phyloP scores from a whole-genome alignment of 2,888 invertebrate genomes.

The Dascillus cervinus region DNA sequence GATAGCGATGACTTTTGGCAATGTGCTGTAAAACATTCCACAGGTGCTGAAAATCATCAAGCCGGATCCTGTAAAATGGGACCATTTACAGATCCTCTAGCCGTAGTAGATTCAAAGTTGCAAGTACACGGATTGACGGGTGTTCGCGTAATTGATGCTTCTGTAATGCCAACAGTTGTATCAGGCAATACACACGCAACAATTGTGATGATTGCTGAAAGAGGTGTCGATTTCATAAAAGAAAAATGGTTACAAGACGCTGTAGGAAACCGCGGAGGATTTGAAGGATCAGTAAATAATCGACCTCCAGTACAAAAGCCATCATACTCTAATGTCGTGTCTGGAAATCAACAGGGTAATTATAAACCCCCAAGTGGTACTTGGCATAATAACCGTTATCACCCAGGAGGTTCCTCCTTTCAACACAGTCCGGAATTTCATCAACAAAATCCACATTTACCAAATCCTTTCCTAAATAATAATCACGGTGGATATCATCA shows the following conservation, averaged over 20 bases:
- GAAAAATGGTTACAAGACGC: slow-evolving; percentile 27
- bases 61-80: slow-evolving; percentile 81
- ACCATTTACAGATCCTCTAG: slow-evolving; percentile 57
- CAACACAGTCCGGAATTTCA: slow-evolving; percentile 18
- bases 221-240: slow-evolving; percentile 37
- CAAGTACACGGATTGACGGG: slow-evolving; percentile 56
- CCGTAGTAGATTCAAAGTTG: slow-evolving; percentile 66
- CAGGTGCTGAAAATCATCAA: slow-evolving; percentile 78
- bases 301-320: background rate
- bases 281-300: slow-evolving; percentile 6
- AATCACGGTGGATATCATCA: slow-evolving; percentile 1
- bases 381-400: background rate
- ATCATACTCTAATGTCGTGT: background rate
- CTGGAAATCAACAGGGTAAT: background rate
- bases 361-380: background rate
- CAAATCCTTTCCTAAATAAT: slow-evolving; percentile 6
- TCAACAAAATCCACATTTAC: slow-evolving; percentile 16
- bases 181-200: slow-evolving; percentile 41
- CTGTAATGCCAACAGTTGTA: slow-evolving; percentile 37
- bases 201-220: slow-evolving; percentile 40
- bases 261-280: slow-evolving; percentile 8
- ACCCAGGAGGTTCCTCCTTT: slow-evolving; percentile 2
- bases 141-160: slow-evolving; percentile 45
- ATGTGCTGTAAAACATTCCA: slow-evolving; percentile 61
- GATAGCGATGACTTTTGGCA: slow-evolving; percentile 66